These are phyloP conservation scores for Dryocosmus kuriphilus DNA, from an alignment of 2,888 invertebrate genomes.

Conservation along the genomic window DNA sequence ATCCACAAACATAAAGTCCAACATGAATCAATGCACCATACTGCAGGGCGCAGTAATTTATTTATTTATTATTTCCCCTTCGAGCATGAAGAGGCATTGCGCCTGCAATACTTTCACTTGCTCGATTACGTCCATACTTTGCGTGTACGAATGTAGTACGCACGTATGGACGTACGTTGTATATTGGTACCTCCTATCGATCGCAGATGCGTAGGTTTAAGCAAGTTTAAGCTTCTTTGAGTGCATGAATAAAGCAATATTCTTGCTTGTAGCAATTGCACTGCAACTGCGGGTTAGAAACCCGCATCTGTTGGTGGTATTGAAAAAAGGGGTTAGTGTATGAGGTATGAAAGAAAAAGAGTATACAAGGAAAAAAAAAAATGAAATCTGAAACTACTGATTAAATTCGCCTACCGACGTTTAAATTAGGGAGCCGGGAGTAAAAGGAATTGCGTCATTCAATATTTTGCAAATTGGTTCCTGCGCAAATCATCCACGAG, in stretches of 20 bases:
- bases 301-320: constrained; percentile 55
- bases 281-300: constrained; percentile 41
- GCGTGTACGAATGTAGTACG: constrained; percentile 13
- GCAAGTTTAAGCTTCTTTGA: constrained; percentile 27
- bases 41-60: constrained; percentile 45
- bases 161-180: too few relatives aligned
- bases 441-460: background rate
- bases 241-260: constrained; percentile 50
- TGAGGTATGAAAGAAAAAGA: background rate
- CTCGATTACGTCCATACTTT: constrained; percentile 53
- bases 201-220: background rate
- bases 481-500: background rate
- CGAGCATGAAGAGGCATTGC: constrained; percentile 52
- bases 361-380: background rate
- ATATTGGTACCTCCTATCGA: background rate
- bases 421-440: background rate
- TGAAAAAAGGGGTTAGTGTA: constrained; percentile 16
- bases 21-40: constrained; percentile 5
- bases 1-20: background rate
- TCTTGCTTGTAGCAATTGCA: constrained; percentile 17
- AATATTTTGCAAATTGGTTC: background rate
- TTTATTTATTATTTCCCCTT: constrained; percentile 48
- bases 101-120: constrained; percentile 59
- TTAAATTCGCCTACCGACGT: background rate
- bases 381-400: background rate